Evolutionary conservation across 2,113 vertebrate genomes (phyloP).

Genomic region (Picathartes gymnocephalus): DNA sequence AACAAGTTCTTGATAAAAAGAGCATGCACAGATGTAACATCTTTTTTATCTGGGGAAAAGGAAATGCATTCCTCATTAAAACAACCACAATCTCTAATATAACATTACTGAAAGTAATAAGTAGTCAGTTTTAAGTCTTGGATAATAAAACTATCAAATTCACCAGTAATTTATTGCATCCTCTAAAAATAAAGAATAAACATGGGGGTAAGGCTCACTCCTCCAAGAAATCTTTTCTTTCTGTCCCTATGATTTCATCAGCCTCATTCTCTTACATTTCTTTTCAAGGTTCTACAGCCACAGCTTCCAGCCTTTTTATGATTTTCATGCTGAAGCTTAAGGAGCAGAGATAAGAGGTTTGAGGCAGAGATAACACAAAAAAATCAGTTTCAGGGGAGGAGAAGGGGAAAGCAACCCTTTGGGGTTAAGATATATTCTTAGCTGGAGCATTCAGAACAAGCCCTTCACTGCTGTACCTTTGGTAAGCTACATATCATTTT

Average conservation of each 20-base stretch:
- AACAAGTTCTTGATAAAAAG: neutral
- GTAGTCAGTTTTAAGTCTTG: neutral
- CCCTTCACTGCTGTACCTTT: neutral
- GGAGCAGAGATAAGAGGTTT: neutral
- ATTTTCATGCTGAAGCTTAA: neutral
- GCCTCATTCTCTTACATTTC: neutral
- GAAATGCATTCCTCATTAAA: neutral
- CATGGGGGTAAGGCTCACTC: neutral
- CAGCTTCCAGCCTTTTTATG: neutral
- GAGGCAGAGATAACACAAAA: neutral
- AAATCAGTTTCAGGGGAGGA: neutral
- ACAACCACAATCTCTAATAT: neutral
- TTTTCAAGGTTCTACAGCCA: neutral
- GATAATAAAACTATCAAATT: neutral
- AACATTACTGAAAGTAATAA: neutral
- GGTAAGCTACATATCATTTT: neutral
- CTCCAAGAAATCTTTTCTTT: neutral
- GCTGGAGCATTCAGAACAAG: neutral
- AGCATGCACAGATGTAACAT: neutral
- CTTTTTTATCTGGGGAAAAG: neutral
- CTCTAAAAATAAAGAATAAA: neutral
- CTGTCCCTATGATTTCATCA: neutral
- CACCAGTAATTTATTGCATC: neutral
- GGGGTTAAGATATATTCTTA: neutral
- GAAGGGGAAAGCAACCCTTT: neutral